These are phyloP conservation scores for Hirundo rustica DNA, from an alignment of 2,797 vertebrate genomes.

Conservation along the genomic window DNA sequence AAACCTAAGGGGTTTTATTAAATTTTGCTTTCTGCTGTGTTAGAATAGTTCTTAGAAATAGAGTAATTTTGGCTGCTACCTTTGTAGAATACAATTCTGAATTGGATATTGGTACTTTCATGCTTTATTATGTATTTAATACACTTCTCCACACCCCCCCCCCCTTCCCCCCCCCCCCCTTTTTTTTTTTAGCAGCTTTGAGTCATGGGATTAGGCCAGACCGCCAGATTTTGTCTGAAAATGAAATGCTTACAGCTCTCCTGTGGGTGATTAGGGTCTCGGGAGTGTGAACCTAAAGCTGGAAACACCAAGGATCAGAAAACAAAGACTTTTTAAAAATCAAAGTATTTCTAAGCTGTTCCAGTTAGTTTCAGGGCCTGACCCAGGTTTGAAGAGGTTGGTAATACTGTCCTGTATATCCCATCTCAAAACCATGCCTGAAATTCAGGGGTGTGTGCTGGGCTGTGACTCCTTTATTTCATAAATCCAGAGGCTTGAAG, in stretches of 20 bases:
- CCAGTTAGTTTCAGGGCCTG: background rate
- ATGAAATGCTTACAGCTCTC: background rate
- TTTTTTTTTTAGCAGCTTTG: background rate
- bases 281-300: background rate
- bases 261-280: background rate
- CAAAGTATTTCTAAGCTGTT: background rate
- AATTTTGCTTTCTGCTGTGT: background rate
- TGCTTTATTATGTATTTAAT: background rate
- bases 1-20: background rate
- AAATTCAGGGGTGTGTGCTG: background rate
- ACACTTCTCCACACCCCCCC: background rate
- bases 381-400: background rate
- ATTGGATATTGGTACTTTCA: background rate
- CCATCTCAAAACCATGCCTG: background rate
- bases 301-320: background rate
- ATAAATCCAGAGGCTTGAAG: background rate
- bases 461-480: background rate
- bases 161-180: fast-evolving
- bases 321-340: background rate
- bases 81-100: background rate
- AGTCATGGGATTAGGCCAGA: background rate
- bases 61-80: background rate
- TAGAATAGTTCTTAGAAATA: background rate
- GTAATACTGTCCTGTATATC: background rate
- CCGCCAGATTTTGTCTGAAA: background rate